Base-by-base conservation (phyloP, 2,888 invertebrate genomes). In the Cyclophora albipunctata region DNA sequence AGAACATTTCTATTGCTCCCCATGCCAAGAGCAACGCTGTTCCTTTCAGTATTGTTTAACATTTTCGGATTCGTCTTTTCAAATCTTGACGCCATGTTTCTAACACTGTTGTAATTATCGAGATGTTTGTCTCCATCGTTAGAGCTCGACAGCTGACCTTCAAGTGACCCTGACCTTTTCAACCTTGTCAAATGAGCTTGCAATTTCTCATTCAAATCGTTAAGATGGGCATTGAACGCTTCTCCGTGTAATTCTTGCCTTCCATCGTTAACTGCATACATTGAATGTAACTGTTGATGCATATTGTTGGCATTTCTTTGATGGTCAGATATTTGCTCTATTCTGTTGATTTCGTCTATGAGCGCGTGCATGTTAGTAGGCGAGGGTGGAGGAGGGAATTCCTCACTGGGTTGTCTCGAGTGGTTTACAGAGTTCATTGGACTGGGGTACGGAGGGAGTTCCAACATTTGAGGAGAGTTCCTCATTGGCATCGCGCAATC, bases 381-480 rank as follows among this genome's bases (percentile, higher is more conserved):
- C 1, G 94, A 93, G 0, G 96, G 96, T n/a, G 95, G 95, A 3
- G 96, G 96, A 46, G 96, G 96, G 66, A 96, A 96, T 66, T 96
- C 96, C 79, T 96, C 96, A 75, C 96, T 96, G 0, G 95, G 92
- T 76, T 96, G 96, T 46, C 96, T 88, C 2, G 96, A 96, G 76
- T 96, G 96, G 49, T 93, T 91, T 0, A 91, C 93, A 0, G 95
- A 95, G 60, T 92, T 92, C 61, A 93, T 90, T 2, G 94, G 94
- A 65, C 93, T 93, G 2, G 95, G 95, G 72, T 96, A 96, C 0
- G 96, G 96, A 1, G 96, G 96, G 50, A 94, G 71, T 48, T 94
- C 93, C 52, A 90, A 89, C 50, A 90, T 86, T 47, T 73, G 81
- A 1, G 86, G 86, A 0, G 86, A 82, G 46, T 78, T 71, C 48